phyloP scores from a whole-genome alignment of 2,113 vertebrate species.

The Gila orcuttii region DNA sequence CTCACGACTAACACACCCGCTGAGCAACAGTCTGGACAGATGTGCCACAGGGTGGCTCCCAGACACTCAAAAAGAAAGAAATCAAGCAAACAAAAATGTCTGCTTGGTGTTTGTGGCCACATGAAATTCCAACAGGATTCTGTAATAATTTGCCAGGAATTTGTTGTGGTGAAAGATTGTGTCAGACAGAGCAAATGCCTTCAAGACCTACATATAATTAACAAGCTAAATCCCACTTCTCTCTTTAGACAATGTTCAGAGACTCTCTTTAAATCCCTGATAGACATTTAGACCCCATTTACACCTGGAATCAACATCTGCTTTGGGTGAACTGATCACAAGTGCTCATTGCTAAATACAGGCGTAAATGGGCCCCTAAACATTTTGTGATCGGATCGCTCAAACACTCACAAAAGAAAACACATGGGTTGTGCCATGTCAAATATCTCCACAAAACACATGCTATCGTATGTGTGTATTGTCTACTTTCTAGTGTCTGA shows the following conservation, averaged over 20 bases:
- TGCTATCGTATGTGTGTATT: background rate
- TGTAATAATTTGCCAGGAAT: slow-evolving; percentile 59
- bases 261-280: slow-evolving; percentile 10
- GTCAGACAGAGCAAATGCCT: slow-evolving; percentile 50
- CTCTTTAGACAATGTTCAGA: slow-evolving; percentile 5
- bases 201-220: slow-evolving; percentile 22
- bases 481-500: background rate
- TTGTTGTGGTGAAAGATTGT: slow-evolving; percentile 41
- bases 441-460: background rate
- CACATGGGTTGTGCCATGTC: background rate
- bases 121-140: slow-evolving; percentile 53
- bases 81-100: slow-evolving; percentile 12
- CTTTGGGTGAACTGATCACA: background rate
- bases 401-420: background rate
- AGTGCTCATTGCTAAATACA: background rate
- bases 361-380: background rate
- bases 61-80: slow-evolving; percentile 26
- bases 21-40: slow-evolving; percentile 21
- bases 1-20: slow-evolving; percentile 26
- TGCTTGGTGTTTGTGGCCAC: slow-evolving; percentile 36
- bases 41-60: slow-evolving; percentile 29
- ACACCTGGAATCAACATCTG: slow-evolving; percentile 11
- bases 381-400: slow-evolving; percentile 3
- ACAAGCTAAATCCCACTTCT: background rate
- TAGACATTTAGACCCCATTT: slow-evolving; percentile 10